Conservation (phyloP, 2,797 vertebrate genomes). For the Hoplostethus atlanticus region DNA sequence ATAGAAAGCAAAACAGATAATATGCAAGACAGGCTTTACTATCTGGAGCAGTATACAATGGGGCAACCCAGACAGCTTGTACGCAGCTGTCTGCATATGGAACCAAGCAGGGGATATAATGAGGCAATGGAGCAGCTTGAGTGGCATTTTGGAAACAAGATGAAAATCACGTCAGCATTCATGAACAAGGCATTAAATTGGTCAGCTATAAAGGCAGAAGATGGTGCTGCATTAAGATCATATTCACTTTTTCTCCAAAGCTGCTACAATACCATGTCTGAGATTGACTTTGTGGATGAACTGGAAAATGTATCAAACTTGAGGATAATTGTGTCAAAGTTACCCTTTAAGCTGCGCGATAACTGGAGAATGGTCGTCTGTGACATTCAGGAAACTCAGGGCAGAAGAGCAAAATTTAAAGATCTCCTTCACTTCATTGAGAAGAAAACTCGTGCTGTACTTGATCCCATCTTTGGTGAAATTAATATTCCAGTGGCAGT, state of each 20-base stretch:
- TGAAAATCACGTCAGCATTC: not conserved
- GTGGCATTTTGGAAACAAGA: constrained; percentile 6
- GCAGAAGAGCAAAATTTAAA: not conserved
- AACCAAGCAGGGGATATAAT: not conserved
- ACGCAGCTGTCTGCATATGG: not conserved
- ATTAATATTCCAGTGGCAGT: not conserved
- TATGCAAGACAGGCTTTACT: constrained; percentile 8
- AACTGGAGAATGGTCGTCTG: not conserved
- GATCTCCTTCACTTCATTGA: constrained; percentile 7
- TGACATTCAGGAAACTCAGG: not conserved
- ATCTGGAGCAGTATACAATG: constrained; percentile 13
- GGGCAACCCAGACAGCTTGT: not conserved
- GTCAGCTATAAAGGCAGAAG: constrained; percentile 3
- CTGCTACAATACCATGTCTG: not conserved
- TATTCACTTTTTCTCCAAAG: constrained; percentile 1
- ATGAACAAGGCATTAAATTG: not conserved
- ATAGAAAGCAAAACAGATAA: constrained; percentile 13
- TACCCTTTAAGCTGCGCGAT: too few species aligned
- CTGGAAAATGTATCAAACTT: too few species aligned
- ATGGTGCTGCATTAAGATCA: not conserved
- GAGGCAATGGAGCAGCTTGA: not conserved
- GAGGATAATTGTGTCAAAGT: too few species aligned
- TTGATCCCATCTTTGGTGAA: constrained; percentile 8
- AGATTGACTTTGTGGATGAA: too few species aligned
- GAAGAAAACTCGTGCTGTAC: not conserved